Percentiles rank a stretch among this genome's conserved stretches.
Evolutionary conservation across 2,113 vertebrate species (phyloP).

Genomic region (human): DNA sequence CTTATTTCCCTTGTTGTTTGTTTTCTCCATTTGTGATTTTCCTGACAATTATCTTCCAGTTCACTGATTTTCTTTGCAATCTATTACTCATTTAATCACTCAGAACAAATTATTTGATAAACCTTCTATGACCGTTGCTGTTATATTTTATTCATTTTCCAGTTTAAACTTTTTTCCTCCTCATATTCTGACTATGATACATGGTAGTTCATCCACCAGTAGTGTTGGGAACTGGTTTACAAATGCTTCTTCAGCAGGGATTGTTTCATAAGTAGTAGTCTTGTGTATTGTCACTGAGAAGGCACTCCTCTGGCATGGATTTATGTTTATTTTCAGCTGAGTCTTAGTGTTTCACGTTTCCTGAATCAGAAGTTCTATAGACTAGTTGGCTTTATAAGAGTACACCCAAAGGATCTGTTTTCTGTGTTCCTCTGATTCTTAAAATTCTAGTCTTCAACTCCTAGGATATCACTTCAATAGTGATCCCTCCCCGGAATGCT

Average conservation of each 20-base stretch:
- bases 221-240: neutral
- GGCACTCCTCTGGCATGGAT: neutral
- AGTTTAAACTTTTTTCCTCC: neutral
- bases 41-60: neutral
- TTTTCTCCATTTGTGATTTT: neutral
- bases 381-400: neutral
- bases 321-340: neutral
- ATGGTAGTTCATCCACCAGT: neutral
- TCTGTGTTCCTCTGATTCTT: neutral
- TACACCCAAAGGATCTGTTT: neutral
- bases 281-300: neutral
- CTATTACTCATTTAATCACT: neutral
- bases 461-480: neutral
- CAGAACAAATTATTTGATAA: neutral
- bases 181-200: neutral
- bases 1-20: neutral
- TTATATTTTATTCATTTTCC: neutral
- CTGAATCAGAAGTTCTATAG: neutral
- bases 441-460: neutral
- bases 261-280: neutral
- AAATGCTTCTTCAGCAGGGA: neutral
- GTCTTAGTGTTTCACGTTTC: neutral
- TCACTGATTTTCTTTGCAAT: neutral
- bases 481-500: neutral
- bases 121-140: neutral